Base-by-base conservation (phyloP, 2,888 invertebrate genomes). In the Watsonalla cultraria region DNA sequence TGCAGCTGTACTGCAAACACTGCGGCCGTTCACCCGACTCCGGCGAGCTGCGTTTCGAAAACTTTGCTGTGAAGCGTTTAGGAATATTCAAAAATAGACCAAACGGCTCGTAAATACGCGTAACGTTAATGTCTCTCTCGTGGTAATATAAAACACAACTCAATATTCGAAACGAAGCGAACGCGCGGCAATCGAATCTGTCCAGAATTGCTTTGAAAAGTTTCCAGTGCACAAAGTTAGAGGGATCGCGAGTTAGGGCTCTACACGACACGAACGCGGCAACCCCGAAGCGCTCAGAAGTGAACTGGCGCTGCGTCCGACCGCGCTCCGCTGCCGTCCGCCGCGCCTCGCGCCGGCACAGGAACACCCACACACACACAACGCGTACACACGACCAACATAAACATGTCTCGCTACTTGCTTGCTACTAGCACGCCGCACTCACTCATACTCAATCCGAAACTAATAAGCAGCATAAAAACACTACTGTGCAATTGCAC, bases 51-150 rank as follows among this genome's bases (percentile, higher is more conserved):
- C 88, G 90, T 90, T 89, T 89, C 88, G 87, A 89, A 90, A 90
- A 90, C 88, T 88, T 86, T 78, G 82, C 84, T 76, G 77, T 74
- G 82, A 80, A 82, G 83, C 84, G 90, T 86, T 89, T 86, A 86
- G 83, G 84, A 83, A 86, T 86, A 90, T 87, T 89, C 90, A 89
- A 89, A 90, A 90, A 90, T 90, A 90, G 90, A 89, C 80, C 80
- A 82, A 82, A 80, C 71, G 75, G 77, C 73, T 77, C 66, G 75
- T 72, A 76, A 71, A 79, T 82, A 83, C 82, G 80, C 79, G 81
- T 76, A 72, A 80, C 78, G 74, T 70, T 76, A 75, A 71, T 71
- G 70, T 75, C 72, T 72, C 67, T 67, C 76, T 77, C 76, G 76
- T 72, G 70, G 66, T 66, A 72, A 67, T 68, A 65, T 66, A 73